Base-by-base conservation (phyloP, 1,140 invertebrate genomes). In the Euschistus heros region DNA sequence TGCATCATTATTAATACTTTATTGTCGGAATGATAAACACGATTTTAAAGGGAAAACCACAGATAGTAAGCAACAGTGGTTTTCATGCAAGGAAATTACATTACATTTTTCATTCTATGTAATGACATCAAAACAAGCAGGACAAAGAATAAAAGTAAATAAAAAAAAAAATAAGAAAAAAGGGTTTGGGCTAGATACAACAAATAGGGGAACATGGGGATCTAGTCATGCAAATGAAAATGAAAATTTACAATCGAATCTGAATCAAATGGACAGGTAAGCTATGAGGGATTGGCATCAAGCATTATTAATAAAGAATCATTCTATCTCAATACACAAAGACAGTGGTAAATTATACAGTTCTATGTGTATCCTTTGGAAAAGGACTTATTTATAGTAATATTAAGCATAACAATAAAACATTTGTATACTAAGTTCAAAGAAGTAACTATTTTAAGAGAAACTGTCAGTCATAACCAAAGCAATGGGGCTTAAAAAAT, bases 401-500 rank as follows among this genome's bases (percentile, higher is more conserved):
- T n/a, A n/a, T 37, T 37, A 37, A 37, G 33, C 33, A 37, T 37
- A 37, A 37, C 33, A 37, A 37, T 37, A 37, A 6, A 37, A 37
- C 33, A 37, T 37, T 10, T 37, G 6, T 37, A 10, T 37, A 37
- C 33, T 37, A 37, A 37, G 10, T 37, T 37, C 33, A 37, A 37
- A 37, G 33, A 37, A 13, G 33, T 37, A 37, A 37, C 33, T 37
- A 37, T 37, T 10, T 37, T 13, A 37, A 37, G 3, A 37, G 33
- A 37, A 37, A 37, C 33, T 6, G 33, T 37, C 33, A 37, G 33
- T 37, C 33, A 37, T 37, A 37, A 37, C 5, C 33, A 37, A 59
- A 42, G 55, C 54, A 60, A 8, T 64, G n/a, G 42, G 42, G 59
- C 55, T 22, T 20, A 20, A 10, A 61, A 18, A 68, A 67, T 69